phyloP scores from a whole-genome alignment of 37 sponge, comb jelly and placozoan genomes.

The Trichoplax adhaerens region DNA sequence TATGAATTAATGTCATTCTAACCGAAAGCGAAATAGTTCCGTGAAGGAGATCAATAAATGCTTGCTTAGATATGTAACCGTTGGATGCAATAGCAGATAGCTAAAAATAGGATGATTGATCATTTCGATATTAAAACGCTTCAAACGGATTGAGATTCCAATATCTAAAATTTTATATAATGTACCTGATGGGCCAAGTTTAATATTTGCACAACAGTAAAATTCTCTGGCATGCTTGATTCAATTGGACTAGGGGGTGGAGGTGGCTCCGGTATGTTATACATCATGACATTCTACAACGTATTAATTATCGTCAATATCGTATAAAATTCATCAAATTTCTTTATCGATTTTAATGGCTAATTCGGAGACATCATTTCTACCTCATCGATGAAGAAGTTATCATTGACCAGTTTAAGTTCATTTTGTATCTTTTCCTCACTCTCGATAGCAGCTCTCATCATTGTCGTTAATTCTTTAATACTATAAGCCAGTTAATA shows the following conservation, averaged over 20 bases:
- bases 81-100: too few species aligned
- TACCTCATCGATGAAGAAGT: conserved; percentile 44
- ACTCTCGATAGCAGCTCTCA: conserved; percentile 65
- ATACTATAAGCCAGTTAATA: conserved; percentile 35
- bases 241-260: conserved; percentile 42
- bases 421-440: conserved; percentile 47
- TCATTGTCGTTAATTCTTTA: conserved; percentile 29
- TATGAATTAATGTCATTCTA: too few species aligned
- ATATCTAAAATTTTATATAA: too few species aligned
- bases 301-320: neutral
- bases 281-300: conserved; percentile 25
- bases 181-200: conserved; percentile 12
- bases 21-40: too few species aligned
- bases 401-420: conserved; percentile 28
- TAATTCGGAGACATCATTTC: neutral
- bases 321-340: too few species aligned
- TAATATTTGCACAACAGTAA: conserved; percentile 44
- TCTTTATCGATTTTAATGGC: too few species aligned
- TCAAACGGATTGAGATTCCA: too few species aligned
- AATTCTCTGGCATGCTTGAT: conserved; percentile 17
- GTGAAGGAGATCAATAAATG: too few species aligned
- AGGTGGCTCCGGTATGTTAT: conserved; percentile 42
- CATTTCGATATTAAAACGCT: too few species aligned
- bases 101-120: too few species aligned
- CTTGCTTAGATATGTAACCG: too few species aligned